phyloP scores from a whole-genome alignment of 1,140 invertebrate species.

The Drosophila carrolli region DNA sequence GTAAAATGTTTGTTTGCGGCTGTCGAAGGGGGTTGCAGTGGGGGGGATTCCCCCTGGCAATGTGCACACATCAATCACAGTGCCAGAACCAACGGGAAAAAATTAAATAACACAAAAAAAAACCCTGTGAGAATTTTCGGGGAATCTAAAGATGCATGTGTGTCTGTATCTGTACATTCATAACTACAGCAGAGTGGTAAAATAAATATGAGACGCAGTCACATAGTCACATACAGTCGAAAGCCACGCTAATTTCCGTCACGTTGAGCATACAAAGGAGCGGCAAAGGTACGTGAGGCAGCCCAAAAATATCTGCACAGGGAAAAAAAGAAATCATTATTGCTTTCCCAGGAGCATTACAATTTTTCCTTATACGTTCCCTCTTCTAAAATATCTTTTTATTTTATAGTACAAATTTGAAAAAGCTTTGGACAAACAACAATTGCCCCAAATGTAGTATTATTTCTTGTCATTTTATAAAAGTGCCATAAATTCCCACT shows the following conservation, averaged over 20 bases:
- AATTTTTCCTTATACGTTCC: too few species aligned
- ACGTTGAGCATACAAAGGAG: conserved; percentile 80
- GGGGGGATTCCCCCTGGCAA: conserved; percentile 1
- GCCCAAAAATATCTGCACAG: conserved; percentile 29
- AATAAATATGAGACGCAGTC: conserved; percentile 67
- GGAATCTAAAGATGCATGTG: conserved; percentile 68
- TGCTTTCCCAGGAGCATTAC: background rate
- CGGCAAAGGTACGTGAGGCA: conserved; percentile 62
- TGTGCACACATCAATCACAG: conserved; percentile 78
- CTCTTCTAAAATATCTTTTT: too few species aligned
- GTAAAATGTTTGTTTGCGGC: conserved; percentile 81
- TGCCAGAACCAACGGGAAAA: conserved; percentile 9
- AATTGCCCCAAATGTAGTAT: too few species aligned
- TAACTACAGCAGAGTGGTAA: conserved; percentile 74
- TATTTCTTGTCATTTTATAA: too few species aligned
- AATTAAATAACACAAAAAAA: conserved; percentile 48
- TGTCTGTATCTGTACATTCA: conserved; percentile 64
- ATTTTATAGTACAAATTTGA: too few species aligned
- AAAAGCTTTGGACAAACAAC: too few species aligned
- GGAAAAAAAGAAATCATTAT: conserved; percentile 3
- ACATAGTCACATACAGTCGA: conserved; percentile 35
- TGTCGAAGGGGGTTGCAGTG: conserved; percentile 11
- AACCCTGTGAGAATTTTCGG: conserved; percentile 33
- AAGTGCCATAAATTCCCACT: too few species aligned
- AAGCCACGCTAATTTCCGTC: conserved; percentile 79